Conservation (phyloP, 2,113 vertebrate species). For the Ophthalmolycus amberensis region DNA sequence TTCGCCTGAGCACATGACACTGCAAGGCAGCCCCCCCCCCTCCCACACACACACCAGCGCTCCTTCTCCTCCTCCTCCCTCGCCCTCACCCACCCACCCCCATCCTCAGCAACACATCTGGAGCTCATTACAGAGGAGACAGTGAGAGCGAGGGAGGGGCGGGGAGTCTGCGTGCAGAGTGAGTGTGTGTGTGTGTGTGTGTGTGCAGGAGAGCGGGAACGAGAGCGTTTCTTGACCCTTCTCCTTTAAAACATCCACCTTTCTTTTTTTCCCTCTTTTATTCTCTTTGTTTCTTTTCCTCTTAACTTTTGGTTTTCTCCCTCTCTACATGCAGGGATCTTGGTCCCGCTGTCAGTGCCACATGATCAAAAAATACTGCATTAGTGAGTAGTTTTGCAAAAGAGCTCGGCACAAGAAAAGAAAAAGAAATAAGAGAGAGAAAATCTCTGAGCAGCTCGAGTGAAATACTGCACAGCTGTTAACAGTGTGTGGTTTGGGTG, state of each 20-base stretch:
- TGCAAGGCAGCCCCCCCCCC: constrained; percentile 65
- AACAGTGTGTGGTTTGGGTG: constrained; percentile 79
- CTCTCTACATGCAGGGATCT: constrained; percentile 44
- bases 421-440: neutral
- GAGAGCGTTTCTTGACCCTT: constrained; percentile 59
- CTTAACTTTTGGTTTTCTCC: neutral
- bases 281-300: constrained; percentile 24
- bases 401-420: constrained; percentile 36
- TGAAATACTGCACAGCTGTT: constrained; percentile 81
- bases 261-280: constrained; percentile 37
- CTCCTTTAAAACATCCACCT: constrained; percentile 63
- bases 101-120: constrained; percentile 83
- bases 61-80: constrained; percentile 1
- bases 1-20: constrained; percentile 80
- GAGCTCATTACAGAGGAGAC: constrained; percentile 86
- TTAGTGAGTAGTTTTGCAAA: constrained; percentile 78
- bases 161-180: constrained; percentile 70
- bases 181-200: constrained; percentile 20
- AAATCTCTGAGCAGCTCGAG: constrained; percentile 42
- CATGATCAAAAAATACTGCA: constrained; percentile 78
- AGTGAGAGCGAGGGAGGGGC: constrained; percentile 78
- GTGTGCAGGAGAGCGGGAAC: constrained; percentile 47
- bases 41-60: neutral
- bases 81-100: constrained; percentile 57
- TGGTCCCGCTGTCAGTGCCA: constrained; percentile 64